Evolutionary conservation across 2,113 vertebrate genomes (phyloP), one percentile per base, ranked within the genome.

Genomic region (Rhabdomys dilectus): DNA sequence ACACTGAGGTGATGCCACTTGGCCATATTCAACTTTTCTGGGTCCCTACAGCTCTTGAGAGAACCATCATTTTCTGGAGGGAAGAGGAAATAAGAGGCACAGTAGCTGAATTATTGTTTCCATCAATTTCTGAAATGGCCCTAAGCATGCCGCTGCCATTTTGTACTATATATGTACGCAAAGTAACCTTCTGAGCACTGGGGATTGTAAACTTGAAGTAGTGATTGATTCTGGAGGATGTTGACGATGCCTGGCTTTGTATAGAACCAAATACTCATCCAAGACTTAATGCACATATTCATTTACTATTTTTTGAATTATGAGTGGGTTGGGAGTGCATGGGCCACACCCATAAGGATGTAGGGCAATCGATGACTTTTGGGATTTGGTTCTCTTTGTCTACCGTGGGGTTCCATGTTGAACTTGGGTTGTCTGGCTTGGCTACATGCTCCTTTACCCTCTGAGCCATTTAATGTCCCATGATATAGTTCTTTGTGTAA

Each of bases 1-100:
- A 42, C 24, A 22, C 1, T 4, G n/a, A 56, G 42, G 24, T n/a
- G 34, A 58, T 51, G 48, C 4, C 13, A 5, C 21, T 31, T 15
- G 12, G 42, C 3, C 16, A 34, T 7, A 0, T 51, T 3, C 12
- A 10, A 24, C 3, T 58, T 1, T 26, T 51, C 36, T 51, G 42
- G 19, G 17, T 31, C 26, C 80, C 15, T 26, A 84, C 9, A 75
- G 73, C 10, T 51, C 70, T 29, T 34, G 48, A 15, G 16, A 48
- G 86, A 48, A 16, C 29, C 2, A 13, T 13, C 17, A 34, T n/a
- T 48, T 34, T 17, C 0, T 13, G 19, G 22, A 34, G 22, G 48
- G 48, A 36, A 24, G 13, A 9, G 42, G 24, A 42, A 39, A 7
- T 9, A 36, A 42, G 62, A 24, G 10, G 17, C 9, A 24, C 22